phyloP scores from a whole-genome alignment of 2,797 vertebrate species.

The Ptychadena robeensis region DNA sequence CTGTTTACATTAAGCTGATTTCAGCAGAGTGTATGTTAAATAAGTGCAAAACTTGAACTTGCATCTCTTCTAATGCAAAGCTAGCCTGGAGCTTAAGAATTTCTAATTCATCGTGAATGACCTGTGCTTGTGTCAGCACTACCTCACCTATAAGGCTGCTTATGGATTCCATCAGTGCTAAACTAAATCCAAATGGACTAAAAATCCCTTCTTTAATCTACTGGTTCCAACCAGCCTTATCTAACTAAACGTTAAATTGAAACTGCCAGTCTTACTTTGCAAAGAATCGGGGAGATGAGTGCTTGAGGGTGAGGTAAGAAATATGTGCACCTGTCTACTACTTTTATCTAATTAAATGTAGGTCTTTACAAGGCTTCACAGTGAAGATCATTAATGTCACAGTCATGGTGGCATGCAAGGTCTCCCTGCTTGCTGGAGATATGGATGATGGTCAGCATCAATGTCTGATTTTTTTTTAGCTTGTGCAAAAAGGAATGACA shows the following conservation, averaged over 20 bases:
- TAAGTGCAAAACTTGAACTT: not conserved
- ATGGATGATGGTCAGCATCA: slow-evolving; percentile 36
- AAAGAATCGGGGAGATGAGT: slow-evolving; percentile 34
- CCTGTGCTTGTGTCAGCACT: not conserved
- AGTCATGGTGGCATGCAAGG: slow-evolving; percentile 1
- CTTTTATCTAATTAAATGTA: slow-evolving; percentile 74
- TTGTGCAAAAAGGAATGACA: slow-evolving; percentile 37
- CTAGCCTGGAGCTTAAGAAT: slow-evolving; percentile 2
- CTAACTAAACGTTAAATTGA: slow-evolving; percentile 79
- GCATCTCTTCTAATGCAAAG: not conserved
- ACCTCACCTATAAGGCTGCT: slow-evolving; percentile 62
- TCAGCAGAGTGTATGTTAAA: not conserved
- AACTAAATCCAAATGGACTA: slow-evolving; percentile 77
- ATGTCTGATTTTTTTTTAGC: slow-evolving; percentile 24
- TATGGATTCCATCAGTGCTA: slow-evolving; percentile 68
- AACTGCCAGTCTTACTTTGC: slow-evolving; percentile 72
- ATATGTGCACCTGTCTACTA: slow-evolving; percentile 61
- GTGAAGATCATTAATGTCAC: slow-evolving; percentile 23
- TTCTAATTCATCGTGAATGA: not conserved
- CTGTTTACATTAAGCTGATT: not conserved
- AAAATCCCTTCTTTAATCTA: slow-evolving; percentile 80
- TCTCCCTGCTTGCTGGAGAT: slow-evolving; percentile 38
- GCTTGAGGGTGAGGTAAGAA: slow-evolving; percentile 56
- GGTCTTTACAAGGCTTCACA: slow-evolving; percentile 52
- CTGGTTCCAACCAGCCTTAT: slow-evolving; percentile 78